Conservation (phyloP, 2,113 vertebrate genomes). For the Chinchilla lanigera region DNA sequence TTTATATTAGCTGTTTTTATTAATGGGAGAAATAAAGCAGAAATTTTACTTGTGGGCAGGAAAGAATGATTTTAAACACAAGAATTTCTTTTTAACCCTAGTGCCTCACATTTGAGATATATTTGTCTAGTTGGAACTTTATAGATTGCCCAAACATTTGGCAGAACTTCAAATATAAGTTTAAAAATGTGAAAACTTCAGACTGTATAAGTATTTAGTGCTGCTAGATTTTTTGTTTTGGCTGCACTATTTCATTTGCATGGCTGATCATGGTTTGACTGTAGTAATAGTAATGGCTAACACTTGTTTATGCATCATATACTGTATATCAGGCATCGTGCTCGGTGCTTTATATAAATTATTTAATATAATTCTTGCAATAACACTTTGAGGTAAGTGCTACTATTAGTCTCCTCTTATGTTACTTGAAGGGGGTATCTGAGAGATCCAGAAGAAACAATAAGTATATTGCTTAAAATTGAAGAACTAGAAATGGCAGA, state of each 20-base stretch:
- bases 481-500: slow-evolving; percentile 38
- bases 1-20: slow-evolving; percentile 45
- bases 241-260: neutral
- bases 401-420: slow-evolving; percentile 5
- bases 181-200: slow-evolving; percentile 33
- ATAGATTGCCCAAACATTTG: neutral
- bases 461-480: neutral
- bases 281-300: neutral
- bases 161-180: slow-evolving; percentile 3
- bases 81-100: slow-evolving; percentile 13
- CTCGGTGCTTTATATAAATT: slow-evolving; percentile 16
- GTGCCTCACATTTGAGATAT: neutral
- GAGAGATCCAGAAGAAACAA: slow-evolving; percentile 17
- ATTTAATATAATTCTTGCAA: slow-evolving; percentile 23
- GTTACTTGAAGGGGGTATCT: neutral
- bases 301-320: neutral
- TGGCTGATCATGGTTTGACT: slow-evolving; percentile 16
- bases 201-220: neutral
- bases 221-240: neutral
- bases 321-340: neutral
- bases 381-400: neutral
- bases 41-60: slow-evolving; percentile 47
- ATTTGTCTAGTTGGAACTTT: neutral
- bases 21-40: slow-evolving; percentile 24
- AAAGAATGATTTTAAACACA: slow-evolving; percentile 45